Base-by-base conservation (phyloP, 2,113 vertebrate species). In the Tylochromis polylepis region DNA sequence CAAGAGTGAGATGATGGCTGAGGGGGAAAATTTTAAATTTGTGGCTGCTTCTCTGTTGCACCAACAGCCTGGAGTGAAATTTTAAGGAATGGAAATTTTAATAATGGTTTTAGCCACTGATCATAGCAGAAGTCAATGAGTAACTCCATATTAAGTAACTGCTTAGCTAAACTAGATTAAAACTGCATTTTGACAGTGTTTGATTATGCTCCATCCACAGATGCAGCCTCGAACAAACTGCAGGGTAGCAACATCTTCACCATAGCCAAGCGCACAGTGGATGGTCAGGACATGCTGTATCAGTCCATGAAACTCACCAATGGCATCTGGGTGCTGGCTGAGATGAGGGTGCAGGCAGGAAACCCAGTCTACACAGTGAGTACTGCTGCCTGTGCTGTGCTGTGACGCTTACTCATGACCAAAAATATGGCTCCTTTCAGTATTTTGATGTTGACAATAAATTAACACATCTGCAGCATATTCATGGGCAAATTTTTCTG, bases 231-330 rank as follows among this genome's bases (percentile, higher is more conserved):
- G 92, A 97, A 91, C 96, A 98, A 98, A 91, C 97, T 99, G 43
- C 98, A 99, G 88, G 97, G 97, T 87, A 99, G 97, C 95, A 99
- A 98, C 93, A 95, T 99, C 90, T 99, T 99, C 96, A 99, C 99
- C 62, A 96, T 99, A 0, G 99, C 98, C 87, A 99, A 98, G 96
- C 96, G 98, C 67, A 99, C 97, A 0, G 98, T 99, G 90, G 99
- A 99, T 31, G 96, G 97, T 27, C 98, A 99, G 91, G 99, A 99
- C 96, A 98, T 99, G 98, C 97, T 99, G n/a, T 99, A 99, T 95
- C 98, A 98, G 94, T 98, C 98, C 57, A 96, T 98, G 91, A 99
- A 99, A 89, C 97, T 99, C 89, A 97, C 97, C 95, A 99, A 99
- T 0, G 97, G 97, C 92, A 99, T 99, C 96, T 99, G 98, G 98